Evolutionary conservation across 2,113 vertebrate species (phyloP).

Genomic region (Glaucidium brasilianum): DNA sequence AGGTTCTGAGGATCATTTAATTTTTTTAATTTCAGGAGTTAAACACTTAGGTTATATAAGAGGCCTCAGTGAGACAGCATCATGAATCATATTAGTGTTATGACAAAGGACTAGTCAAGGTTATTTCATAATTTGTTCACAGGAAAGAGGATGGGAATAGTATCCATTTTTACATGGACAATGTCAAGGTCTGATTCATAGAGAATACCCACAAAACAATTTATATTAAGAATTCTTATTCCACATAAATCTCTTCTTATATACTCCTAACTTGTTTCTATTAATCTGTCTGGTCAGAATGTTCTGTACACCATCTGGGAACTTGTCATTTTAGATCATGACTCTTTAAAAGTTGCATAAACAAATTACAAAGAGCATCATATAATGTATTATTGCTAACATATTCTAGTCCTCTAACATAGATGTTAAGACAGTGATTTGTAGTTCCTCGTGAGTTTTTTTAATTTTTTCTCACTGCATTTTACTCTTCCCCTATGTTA

Average conservation of each 20-base stretch:
- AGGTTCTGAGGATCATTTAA: neutral
- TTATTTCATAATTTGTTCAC: neutral
- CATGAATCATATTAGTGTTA: neutral
- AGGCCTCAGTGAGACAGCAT: neutral
- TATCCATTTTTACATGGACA: neutral
- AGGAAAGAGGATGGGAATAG: neutral
- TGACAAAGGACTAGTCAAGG: neutral
- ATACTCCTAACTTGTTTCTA: neutral
- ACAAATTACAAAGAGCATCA: neutral
- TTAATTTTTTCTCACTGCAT: neutral
- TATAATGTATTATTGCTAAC: neutral
- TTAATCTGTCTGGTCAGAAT: neutral
- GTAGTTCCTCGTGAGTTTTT: neutral
- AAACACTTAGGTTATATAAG: neutral
- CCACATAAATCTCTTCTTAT: neutral
- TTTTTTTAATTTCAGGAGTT: neutral
- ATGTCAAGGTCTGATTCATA: neutral
- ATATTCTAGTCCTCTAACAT: neutral
- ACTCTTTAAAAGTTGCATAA: slow-evolving; percentile 48
- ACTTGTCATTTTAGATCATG: slow-evolving; percentile 66
- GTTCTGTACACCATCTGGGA: slow-evolving; percentile 12
- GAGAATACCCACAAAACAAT: neutral
- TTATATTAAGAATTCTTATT: neutral
- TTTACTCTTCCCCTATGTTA: neutral
- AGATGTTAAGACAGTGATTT: neutral